phyloP scores from a whole-genome alignment of 2,888 invertebrate genomes.

The Tinea trinotella region DNA sequence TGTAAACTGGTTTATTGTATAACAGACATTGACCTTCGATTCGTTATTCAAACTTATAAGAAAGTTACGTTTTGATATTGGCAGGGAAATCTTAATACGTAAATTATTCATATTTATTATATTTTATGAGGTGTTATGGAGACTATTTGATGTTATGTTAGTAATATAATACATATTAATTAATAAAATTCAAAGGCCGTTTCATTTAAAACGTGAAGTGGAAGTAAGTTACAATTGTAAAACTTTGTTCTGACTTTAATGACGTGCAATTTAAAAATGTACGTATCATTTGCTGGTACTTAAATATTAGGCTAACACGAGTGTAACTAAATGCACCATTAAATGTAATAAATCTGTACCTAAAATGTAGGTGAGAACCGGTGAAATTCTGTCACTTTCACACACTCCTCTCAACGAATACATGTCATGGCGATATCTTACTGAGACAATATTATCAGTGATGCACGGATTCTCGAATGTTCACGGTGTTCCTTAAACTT shows the following conservation, averaged over 20 bases:
- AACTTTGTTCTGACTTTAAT: too few species aligned
- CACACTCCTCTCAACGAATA: not conserved
- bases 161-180: too few species aligned
- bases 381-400: slow-evolving; percentile 17
- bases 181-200: too few species aligned
- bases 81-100: slow-evolving; percentile 4
- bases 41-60: slow-evolving; percentile 10
- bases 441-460: not conserved
- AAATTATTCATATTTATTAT: not conserved
- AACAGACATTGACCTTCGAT: slow-evolving; percentile 18
- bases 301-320: too few species aligned
- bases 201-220: too few species aligned
- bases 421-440: not conserved
- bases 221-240: too few species aligned
- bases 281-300: too few species aligned
- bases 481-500: too few species aligned
- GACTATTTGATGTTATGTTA: too few species aligned
- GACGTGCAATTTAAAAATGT: too few species aligned
- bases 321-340: not conserved
- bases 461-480: too few species aligned
- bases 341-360: not conserved
- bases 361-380: slow-evolving; percentile 1
- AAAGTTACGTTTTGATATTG: slow-evolving; percentile 9
- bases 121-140: not conserved
- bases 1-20: slow-evolving; percentile 16